Base-by-base conservation (phyloP, 2,113 vertebrate species). In the Macheiramphus alcinus region DNA sequence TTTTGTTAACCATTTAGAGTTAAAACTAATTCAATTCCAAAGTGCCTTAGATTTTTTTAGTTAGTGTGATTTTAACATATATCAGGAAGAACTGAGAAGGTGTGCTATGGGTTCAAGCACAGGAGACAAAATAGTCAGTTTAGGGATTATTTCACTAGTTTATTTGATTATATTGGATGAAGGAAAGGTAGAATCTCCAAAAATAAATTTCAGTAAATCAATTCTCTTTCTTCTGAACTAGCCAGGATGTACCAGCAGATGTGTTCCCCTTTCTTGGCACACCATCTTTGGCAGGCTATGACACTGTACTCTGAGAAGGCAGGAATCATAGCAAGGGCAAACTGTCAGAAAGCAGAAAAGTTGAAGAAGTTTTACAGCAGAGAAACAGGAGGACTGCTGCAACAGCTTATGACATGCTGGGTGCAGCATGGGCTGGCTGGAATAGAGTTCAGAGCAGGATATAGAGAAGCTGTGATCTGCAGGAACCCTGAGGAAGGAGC, bases 251-350 rank as follows among this genome's bases (percentile, higher is more conserved):
- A 65, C 12, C 73, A 76, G 79, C 85, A 88, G 88, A 93, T 86
- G 75, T 42, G 45, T 58, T 90, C 47, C 38, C 34, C 47, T 93
- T 83, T 92, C 82, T 88, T 94, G 88, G 90, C 79, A 74, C 59
- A 55, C 38, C n/a, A 19, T 36, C 58, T 76, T 50, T 90, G 82
- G 53, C 82, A 94, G 85, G 27, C 85, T 94, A 18, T 75, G 76
- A 84, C 23, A 62, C 10, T 0, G 6, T 29, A 22, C 29, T 47
- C 17, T 32, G 67, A 59, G 74, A 88, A 93, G 65, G 50, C 47
- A 88, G 63, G 47, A 96, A 74, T 83, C 59, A 71, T 55, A 93
- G 52, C 72, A 97, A 95, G 68, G 88, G 52, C 88, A 96, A 92
- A 87, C 34, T 68, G 61, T 81, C 76, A 92, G 56, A 89, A 87